Conservation (phyloP, 2,797 vertebrate genomes). For the Tragopan temminckii region DNA sequence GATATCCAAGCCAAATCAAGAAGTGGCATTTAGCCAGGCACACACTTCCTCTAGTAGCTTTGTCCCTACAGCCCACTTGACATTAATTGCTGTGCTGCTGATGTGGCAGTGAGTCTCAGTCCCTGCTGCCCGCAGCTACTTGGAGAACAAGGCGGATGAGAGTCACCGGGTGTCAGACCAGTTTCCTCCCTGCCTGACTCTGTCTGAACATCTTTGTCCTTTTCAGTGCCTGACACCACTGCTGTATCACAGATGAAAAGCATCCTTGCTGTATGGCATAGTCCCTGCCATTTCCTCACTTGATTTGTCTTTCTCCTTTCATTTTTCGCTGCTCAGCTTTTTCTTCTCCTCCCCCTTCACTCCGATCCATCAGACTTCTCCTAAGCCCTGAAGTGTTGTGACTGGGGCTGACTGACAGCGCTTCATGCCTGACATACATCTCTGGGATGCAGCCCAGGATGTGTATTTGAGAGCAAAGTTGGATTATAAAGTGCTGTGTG, state of each 20-base stretch:
- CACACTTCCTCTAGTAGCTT: neutral
- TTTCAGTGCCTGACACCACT: neutral
- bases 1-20: accelerated
- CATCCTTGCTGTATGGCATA: neutral
- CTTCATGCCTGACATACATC: conserved; percentile 66
- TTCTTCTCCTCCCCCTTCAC: neutral
- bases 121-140: neutral
- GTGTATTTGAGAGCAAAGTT: conserved; percentile 67
- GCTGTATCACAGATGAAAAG: conserved; percentile 9
- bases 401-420: conserved; percentile 76
- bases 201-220: conserved; percentile 5
- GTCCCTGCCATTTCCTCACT: neutral
- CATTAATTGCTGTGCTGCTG: conserved; percentile 16
- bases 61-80: neutral
- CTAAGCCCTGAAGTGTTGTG: conserved; percentile 74
- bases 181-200: neutral
- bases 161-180: neutral
- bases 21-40: neutral
- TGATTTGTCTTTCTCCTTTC: conserved; percentile 52
- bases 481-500: conserved; percentile 68
- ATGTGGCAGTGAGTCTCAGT: neutral
- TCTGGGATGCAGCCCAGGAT: conserved; percentile 67
- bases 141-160: neutral
- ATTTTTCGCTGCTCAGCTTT: neutral
- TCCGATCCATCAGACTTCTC: conserved; percentile 53